Percentiles rank a stretch among this genome's conserved stretches.
phyloP scores from a whole-genome alignment of 2,797 vertebrate genomes.

The Meriones psammophilus region DNA sequence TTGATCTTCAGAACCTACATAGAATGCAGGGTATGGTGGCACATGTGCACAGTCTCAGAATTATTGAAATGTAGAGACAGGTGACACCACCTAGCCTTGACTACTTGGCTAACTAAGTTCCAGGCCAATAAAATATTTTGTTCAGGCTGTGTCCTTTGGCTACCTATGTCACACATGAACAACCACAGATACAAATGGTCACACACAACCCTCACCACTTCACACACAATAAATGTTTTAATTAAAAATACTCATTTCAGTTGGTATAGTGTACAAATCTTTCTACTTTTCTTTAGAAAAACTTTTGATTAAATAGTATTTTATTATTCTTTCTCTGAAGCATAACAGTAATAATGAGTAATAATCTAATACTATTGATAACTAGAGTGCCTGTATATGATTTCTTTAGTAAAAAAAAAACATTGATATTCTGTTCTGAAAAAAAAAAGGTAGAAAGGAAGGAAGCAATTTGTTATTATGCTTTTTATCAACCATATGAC shows the following conservation, averaged over 20 bases:
- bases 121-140: not conserved
- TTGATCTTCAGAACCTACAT: not conserved
- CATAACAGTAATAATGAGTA: not conserved
- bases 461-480: not conserved
- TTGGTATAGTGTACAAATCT: not conserved
- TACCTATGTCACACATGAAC: not conserved
- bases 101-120: not conserved
- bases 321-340: not conserved
- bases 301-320: not conserved
- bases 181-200: not conserved
- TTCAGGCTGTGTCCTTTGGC: not conserved
- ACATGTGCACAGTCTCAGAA: not conserved
- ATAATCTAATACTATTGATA: conserved; percentile 1
- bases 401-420: not conserved
- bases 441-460: not conserved
- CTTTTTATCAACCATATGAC: not conserved
- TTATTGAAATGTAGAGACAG: not conserved
- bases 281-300: not conserved
- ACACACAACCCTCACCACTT: too few species aligned
- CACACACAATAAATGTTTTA: not conserved
- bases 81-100: not conserved
- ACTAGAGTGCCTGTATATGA: not conserved
- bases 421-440: not conserved
- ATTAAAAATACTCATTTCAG: not conserved
- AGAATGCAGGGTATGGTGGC: not conserved